Base-by-base conservation (phyloP, 2,797 vertebrate genomes). In the Cheirogaleus major region DNA sequence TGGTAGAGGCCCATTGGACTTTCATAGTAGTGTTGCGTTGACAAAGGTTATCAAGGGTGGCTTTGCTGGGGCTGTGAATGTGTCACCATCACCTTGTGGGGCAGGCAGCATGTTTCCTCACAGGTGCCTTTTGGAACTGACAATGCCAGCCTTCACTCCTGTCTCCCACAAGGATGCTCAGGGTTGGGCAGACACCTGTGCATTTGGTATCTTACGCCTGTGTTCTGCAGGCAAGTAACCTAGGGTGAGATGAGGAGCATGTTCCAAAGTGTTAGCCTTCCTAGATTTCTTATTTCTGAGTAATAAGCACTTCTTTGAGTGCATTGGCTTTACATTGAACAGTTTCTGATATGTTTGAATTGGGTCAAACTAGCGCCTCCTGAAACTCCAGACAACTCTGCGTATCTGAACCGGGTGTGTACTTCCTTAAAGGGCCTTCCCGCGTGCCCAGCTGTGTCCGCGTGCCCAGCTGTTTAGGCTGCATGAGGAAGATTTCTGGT, bases 261-360 rank as follows among this genome's bases (percentile, higher is more conserved):
- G 23, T 76, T 59, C 70, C 7, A 22, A 4, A 43, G 43, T 23
- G 30, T 17, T 17, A 4, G 10, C 17, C 41, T 18, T 69, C 67
- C 23, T 12, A 32, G 14, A 12, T 32, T 41, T 32, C 20, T 87
- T 50, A 30, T 4, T 15, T 32, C 81, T 41, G 35, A 85, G 67
- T 43, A 1, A 7, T 50, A 50, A 48, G 48, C 38, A 67, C 22
- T 57, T 35, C 27, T n/a, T 23, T n/a, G 48, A 65, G 14, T 9
- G 25, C 59, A 67, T 52, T 93, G 67, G 23, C 45, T 94, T 38
- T 55, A 41, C 17, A 23, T 15, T 76, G 84, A 83, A 82, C 15
- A 11, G 13, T 73, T 73, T 87, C 22, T 89, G 57, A 50, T 76
- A 50, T 10, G 61, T 45, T 76, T 38, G 57, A 63, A 43, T 69